Conservation (phyloP, 2,888 invertebrate species). For the Pinctada fucata region DNA sequence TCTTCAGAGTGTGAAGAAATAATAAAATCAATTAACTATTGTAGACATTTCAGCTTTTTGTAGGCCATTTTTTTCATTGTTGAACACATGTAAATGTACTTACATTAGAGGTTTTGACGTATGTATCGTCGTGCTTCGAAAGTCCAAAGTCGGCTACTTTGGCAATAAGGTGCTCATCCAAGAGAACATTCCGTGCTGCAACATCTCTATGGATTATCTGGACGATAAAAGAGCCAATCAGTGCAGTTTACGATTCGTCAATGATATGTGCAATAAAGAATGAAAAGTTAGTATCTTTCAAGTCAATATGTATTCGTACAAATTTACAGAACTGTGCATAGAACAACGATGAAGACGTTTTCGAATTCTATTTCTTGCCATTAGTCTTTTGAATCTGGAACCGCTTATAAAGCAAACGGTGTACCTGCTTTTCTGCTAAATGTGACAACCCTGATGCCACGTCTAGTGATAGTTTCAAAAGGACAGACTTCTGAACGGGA, state of each 20-base stretch:
- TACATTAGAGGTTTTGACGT: slow-evolving; percentile 72
- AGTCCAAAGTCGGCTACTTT: slow-evolving; percentile 71
- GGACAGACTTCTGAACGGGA: slow-evolving; percentile 58
- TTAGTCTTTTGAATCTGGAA: not conserved
- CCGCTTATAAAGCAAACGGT: not conserved
- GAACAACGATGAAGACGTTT: not conserved
- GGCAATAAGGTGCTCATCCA: slow-evolving; percentile 66
- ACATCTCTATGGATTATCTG: slow-evolving; percentile 71
- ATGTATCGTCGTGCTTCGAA: slow-evolving; percentile 71
- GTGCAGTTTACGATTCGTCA: not conserved
- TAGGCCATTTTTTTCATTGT: too few relatives aligned
- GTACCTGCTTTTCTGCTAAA: slow-evolving; percentile 69
- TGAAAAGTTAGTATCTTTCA: not conserved
- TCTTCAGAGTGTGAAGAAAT: too few relatives aligned
- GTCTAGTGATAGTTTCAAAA: slow-evolving; percentile 65
- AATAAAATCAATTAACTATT: too few relatives aligned
- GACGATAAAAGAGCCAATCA: slow-evolving; percentile 6
- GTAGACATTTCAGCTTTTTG: too few relatives aligned
- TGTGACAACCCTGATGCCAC: slow-evolving; percentile 65
- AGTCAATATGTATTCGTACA: not conserved
- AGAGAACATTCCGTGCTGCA: slow-evolving; percentile 69
- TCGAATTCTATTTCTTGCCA: not conserved
- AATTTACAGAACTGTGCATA: not conserved
- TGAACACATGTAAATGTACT: slow-evolving; percentile 30
- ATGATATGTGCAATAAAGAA: not conserved